phyloP scores from a whole-genome alignment of 2,888 invertebrate genomes.

The Idaea aversata region DNA sequence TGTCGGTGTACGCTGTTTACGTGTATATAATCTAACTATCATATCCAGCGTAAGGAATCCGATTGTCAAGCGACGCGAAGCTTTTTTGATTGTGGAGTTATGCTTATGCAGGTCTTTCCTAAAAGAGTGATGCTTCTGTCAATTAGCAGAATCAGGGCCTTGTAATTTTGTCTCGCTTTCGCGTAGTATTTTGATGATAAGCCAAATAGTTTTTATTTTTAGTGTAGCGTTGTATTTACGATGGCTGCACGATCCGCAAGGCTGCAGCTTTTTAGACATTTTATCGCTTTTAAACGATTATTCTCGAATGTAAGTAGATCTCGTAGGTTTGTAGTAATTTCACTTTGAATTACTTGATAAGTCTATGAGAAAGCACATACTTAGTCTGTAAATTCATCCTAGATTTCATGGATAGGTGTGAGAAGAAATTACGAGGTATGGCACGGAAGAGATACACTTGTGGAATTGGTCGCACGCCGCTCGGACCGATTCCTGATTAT shows the following conservation, averaged over 20 bases:
- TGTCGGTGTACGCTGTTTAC: conserved; percentile 20
- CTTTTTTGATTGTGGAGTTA: conserved; percentile 13
- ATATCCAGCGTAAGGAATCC: conserved; percentile 12
- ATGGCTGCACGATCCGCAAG: conserved; percentile 55
- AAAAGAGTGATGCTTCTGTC: conserved; percentile 26
- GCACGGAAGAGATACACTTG: conserved; percentile 37
- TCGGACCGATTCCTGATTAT: conserved; percentile 9
- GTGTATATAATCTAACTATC: conserved; percentile 10
- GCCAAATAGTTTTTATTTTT: conserved; percentile 58
- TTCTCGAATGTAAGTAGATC: conserved; percentile 44
- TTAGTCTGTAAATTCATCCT: conserved; percentile 49
- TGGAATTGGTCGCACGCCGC: too few species aligned
- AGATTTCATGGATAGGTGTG: conserved; percentile 46
- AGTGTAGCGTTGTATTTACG: conserved; percentile 50
- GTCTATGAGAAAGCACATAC: conserved; percentile 53
- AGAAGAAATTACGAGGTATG: conserved; percentile 38
- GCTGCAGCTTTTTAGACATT: conserved; percentile 68
- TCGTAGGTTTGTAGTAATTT: conserved; percentile 56
- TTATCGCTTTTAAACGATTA: conserved; percentile 42
- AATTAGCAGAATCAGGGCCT: conserved; percentile 33
- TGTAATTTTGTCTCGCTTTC: conserved; percentile 48
- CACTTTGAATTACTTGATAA: conserved; percentile 44
- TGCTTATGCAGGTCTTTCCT: conserved; percentile 15
- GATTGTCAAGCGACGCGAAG: conserved; percentile 8
- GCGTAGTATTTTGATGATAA: conserved; percentile 51